Evolutionary conservation across 2,888 invertebrate species (phyloP).

Genomic region (Anorthoa munda): DNA sequence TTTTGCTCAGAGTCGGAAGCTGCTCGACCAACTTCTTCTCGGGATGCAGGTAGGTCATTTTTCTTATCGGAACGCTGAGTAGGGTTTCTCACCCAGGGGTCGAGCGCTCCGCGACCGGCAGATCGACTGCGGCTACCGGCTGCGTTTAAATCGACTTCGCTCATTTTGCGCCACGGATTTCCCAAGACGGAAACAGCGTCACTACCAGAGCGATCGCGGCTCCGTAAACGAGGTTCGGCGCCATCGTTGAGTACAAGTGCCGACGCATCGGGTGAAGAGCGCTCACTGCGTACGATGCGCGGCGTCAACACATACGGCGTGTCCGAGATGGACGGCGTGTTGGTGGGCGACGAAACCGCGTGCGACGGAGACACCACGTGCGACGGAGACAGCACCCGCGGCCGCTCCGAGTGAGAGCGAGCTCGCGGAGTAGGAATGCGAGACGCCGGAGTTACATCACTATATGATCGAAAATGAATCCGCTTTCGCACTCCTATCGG

Average conservation of each 20-base stretch:
- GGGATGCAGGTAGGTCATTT: slow-evolving; percentile 55
- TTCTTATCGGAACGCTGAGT: slow-evolving; percentile 54
- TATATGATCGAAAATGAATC: slow-evolving; percentile 86
- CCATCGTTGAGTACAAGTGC: slow-evolving; percentile 64
- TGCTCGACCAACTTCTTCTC: slow-evolving; percentile 61
- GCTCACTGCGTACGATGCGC: slow-evolving; percentile 75
- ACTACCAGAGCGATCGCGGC: slow-evolving; percentile 65
- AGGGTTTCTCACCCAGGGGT: slow-evolving; percentile 73
- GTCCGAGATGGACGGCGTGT: slow-evolving; percentile 17
- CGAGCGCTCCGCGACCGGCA: slow-evolving; percentile 65
- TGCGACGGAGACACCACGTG: slow-evolving; percentile 70
- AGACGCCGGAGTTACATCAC: slow-evolving; percentile 87
- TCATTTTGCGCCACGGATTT: slow-evolving; percentile 84
- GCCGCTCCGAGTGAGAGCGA: slow-evolving; percentile 85
- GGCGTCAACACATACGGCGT: slow-evolving; percentile 62
- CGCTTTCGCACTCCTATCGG: slow-evolving; percentile 84
- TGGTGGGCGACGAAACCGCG: slow-evolving; percentile 62
- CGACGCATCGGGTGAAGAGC: slow-evolving; percentile 78
- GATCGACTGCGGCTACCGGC: slow-evolving; percentile 60
- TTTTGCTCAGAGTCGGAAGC: slow-evolving; percentile 65
- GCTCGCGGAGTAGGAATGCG: slow-evolving; percentile 82
- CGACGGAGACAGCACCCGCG: slow-evolving; percentile 74
- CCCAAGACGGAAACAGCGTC: slow-evolving; percentile 67
- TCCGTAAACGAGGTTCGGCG: slow-evolving; percentile 56
- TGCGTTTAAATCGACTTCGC: slow-evolving; percentile 77